A percentile compares a stretch with the other conserved stretches of the same genome.
These are phyloP conservation scores for Agriotes lineatus DNA, from an alignment of 2,888 invertebrate species.

Conservation along the genomic window DNA sequence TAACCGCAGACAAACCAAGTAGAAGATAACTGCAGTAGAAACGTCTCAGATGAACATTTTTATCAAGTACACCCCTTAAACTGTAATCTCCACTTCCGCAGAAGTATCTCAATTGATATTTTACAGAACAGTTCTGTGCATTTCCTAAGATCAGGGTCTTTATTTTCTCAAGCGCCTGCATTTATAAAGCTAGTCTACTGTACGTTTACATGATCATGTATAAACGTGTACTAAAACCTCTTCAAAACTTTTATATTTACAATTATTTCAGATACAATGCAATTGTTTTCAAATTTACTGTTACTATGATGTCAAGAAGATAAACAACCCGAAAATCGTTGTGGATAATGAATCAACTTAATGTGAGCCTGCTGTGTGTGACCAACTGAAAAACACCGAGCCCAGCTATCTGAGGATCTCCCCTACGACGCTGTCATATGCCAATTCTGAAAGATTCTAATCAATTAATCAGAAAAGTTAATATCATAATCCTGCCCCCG, in stretches of 20 bases:
- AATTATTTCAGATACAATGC: too few species aligned
- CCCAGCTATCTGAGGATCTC: slow-evolving; percentile 48
- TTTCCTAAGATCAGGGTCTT: not conserved
- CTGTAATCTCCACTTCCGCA: not conserved
- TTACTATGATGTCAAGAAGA: too few species aligned
- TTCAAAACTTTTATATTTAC: too few species aligned
- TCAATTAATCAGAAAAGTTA: slow-evolving; percentile 64
- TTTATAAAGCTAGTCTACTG: not conserved
- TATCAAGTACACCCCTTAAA: not conserved
- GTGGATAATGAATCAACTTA: slow-evolving; percentile 13
- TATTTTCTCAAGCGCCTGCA: not conserved
- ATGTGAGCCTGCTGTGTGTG: slow-evolving; percentile 21
- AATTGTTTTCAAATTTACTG: too few species aligned
- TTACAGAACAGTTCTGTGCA: not conserved
- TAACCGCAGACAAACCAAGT: too few species aligned
- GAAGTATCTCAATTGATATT: not conserved
- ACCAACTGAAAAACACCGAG: slow-evolving; percentile 30
- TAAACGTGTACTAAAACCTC: too few species aligned
- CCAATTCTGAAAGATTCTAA: slow-evolving; percentile 61
- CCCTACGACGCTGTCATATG: slow-evolving; percentile 57
- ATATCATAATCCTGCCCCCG: slow-evolving; percentile 61
- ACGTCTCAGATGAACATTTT: too few species aligned
- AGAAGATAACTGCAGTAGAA: too few species aligned
- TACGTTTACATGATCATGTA: too few species aligned
- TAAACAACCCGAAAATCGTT: not conserved